These are phyloP conservation scores for Silurus meridionalis DNA, from an alignment of 2,113 vertebrate species.

Conservation along the genomic window DNA sequence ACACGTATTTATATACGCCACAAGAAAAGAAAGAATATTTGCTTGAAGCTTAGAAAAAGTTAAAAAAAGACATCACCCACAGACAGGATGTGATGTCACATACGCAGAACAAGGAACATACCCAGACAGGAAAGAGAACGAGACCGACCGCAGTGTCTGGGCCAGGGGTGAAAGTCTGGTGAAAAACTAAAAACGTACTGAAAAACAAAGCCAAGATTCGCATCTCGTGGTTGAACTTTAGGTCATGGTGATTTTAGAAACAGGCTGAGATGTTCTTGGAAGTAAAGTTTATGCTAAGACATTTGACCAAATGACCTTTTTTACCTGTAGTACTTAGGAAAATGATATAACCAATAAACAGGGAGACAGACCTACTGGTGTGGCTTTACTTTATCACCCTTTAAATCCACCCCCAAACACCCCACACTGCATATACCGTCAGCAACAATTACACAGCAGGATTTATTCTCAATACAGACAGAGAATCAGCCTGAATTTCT, in stretches of 20 bases:
- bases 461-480: neutral
- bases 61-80: neutral
- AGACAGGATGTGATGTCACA: constrained; percentile 44
- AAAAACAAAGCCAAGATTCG: neutral
- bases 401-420: neutral
- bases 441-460: neutral
- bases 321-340: neutral
- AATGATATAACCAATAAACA: neutral
- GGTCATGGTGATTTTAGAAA: neutral
- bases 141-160: constrained; percentile 24
- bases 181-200: constrained; percentile 1
- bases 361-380: neutral
- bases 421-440: neutral
- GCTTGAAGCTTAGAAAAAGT: neutral
- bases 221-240: neutral
- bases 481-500: neutral
- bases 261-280: neutral
- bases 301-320: neutral
- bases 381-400: neutral
- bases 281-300: too few relatives aligned
- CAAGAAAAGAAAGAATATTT: neutral
- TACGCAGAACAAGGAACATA: constrained; percentile 42
- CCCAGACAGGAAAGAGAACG: constrained; percentile 44
- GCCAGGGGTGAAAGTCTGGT: constrained; percentile 39
- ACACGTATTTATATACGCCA: neutral